Evolutionary conservation across 1,140 invertebrate genomes (phyloP).

Genomic region (Notospermus geniculatus): DNA sequence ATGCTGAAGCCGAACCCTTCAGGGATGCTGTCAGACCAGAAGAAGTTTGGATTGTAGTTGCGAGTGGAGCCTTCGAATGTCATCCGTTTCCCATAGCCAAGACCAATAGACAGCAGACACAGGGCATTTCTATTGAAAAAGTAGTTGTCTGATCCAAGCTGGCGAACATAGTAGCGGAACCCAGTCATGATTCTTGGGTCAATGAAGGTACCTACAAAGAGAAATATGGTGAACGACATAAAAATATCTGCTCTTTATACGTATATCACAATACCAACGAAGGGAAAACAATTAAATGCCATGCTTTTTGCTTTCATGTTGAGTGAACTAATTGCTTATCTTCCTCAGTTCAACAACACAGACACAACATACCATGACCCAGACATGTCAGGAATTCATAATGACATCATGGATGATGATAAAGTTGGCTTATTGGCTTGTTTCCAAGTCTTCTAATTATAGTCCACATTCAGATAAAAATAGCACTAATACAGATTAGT

Average conservation of each 20-base stretch:
- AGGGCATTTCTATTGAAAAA: constrained; percentile 67
- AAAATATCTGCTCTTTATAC: constrained; percentile 64
- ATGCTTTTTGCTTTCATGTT: neutral
- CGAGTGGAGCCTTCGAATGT: constrained; percentile 68
- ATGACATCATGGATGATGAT: too few species aligned
- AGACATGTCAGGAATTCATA: too few species aligned
- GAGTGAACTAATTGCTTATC: neutral
- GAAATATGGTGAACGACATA: neutral
- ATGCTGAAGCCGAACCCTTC: constrained; percentile 62
- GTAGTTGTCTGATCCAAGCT: constrained; percentile 62
- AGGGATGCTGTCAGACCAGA: constrained; percentile 76
- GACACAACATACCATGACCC: too few species aligned
- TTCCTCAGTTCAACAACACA: too few species aligned
- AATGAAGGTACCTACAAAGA: constrained; percentile 67
- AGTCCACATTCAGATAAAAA: too few species aligned
- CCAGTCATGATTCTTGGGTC: constrained; percentile 72
- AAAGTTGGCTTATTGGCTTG: too few species aligned
- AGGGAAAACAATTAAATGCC: neutral
- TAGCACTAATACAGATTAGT: too few species aligned
- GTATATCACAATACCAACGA: constrained; percentile 61
- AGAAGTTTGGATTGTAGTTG: constrained; percentile 65
- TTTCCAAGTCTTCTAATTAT: too few species aligned
- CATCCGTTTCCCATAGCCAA: constrained; percentile 74
- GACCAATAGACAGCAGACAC: constrained; percentile 66
- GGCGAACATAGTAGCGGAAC: constrained; percentile 70